A percentile compares a stretch with the other conserved stretches of the same genome.
Conservation (phyloP, 2,113 vertebrate genomes). For the Tetraodon nigroviridis region DNA sequence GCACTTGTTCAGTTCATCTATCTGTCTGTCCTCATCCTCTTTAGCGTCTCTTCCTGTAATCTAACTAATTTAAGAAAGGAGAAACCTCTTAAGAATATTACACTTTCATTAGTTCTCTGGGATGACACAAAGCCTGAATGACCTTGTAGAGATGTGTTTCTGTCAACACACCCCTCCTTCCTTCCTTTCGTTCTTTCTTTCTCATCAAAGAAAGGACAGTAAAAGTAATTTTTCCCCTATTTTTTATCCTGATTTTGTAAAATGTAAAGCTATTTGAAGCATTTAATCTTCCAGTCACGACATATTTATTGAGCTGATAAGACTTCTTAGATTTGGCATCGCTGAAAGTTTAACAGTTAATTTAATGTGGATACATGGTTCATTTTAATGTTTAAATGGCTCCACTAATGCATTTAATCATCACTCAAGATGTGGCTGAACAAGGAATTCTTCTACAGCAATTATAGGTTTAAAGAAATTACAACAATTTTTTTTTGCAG, state of each 20-base stretch:
- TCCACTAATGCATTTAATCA: slow-evolving; percentile 19
- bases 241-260: slow-evolving; percentile 6
- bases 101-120: slow-evolving; percentile 24
- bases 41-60: slow-evolving; percentile 5
- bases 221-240: not conserved
- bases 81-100: slow-evolving; percentile 39
- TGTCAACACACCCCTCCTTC: not conserved
- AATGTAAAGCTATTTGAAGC: slow-evolving; percentile 21
- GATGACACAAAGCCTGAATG: not conserved
- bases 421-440: slow-evolving; percentile 67
- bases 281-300: slow-evolving; percentile 28
- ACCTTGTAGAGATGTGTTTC: slow-evolving; percentile 4
- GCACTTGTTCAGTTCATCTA: not conserved
- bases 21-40: slow-evolving; percentile 1
- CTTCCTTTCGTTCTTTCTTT: too few species aligned
- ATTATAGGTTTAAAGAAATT: slow-evolving; percentile 89
- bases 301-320: not conserved
- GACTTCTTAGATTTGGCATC: not conserved
- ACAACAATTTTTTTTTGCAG: slow-evolving; percentile 76
- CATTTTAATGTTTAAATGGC: slow-evolving; percentile 14
- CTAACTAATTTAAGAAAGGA: slow-evolving; percentile 10
- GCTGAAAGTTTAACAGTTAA: slow-evolving; percentile 4
- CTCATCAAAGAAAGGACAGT: not conserved
- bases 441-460: slow-evolving; percentile 78
- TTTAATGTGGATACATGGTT: slow-evolving; percentile 22